Percentiles rank a stretch among this genome's conserved stretches.
Conservation (phyloP, 1,140 invertebrate genomes). For the Aphidius ervi region DNA sequence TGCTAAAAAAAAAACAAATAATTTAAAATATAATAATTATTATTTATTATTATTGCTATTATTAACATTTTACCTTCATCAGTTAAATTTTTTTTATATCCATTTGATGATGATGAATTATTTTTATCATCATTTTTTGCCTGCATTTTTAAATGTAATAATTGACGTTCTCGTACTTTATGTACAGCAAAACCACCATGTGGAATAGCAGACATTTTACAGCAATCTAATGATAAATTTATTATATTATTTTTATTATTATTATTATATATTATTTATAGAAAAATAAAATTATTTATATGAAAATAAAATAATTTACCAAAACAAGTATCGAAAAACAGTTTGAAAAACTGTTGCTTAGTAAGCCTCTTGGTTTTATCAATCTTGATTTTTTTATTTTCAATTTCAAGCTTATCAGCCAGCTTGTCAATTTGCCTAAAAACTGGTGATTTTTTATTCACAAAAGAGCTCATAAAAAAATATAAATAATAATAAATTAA, state of each 20-base stretch:
- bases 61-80: constrained; percentile 14
- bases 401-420: constrained; percentile 6
- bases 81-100: constrained; percentile 20
- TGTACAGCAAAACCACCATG: constrained; percentile 56
- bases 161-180: constrained; percentile 51
- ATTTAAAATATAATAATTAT: not conserved
- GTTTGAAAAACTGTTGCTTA: constrained; percentile 27
- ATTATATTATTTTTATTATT: no score
- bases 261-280: not conserved
- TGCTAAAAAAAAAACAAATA: constrained; percentile 35
- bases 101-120: constrained; percentile 4
- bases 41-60: no score
- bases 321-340: constrained; percentile 35
- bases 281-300: not conserved
- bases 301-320: constrained; percentile 26
- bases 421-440: constrained; percentile 27
- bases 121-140: constrained; percentile 33
- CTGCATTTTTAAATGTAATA: constrained; percentile 40
- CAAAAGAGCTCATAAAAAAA: constrained; percentile 29
- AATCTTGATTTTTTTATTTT: not conserved
- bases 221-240: constrained; percentile 33
- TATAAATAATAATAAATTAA: not conserved
- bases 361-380: constrained; percentile 7
- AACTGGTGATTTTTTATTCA: constrained; percentile 7
- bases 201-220: constrained; percentile 56